Conservation (phyloP, 2,797 vertebrate species). For the Sparidentex hasta region DNA sequence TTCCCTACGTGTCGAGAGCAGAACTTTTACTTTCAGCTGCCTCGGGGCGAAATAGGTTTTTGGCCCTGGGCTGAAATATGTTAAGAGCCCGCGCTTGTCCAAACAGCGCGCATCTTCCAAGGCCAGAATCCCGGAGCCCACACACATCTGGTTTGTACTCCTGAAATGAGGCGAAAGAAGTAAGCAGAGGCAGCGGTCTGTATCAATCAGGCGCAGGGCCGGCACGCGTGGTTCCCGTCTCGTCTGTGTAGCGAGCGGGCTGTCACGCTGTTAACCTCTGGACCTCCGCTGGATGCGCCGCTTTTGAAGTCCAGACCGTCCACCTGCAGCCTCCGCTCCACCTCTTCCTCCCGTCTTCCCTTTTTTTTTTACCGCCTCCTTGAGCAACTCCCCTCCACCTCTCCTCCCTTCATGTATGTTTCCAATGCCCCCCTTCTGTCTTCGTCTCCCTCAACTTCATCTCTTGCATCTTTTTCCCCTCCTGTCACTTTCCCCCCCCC, state of each 20-base stretch:
- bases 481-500: constrained; percentile 44
- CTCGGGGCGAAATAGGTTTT: constrained; percentile 58
- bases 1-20: constrained; percentile 45
- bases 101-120: constrained; percentile 51
- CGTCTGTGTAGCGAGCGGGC: constrained; percentile 71
- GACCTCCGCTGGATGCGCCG: constrained; percentile 51
- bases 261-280: constrained; percentile 76
- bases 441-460: background rate
- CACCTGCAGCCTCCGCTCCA: constrained; percentile 60
- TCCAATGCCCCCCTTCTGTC: background rate
- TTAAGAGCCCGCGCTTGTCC: constrained; percentile 50
- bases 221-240: constrained; percentile 64
- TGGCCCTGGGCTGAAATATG: constrained; percentile 68
- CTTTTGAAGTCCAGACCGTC: constrained; percentile 75
- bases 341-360: constrained; percentile 32
- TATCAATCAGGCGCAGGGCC: constrained; percentile 54
- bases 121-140: constrained; percentile 36
- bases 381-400: constrained; percentile 33
- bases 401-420: background rate
- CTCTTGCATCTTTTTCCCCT: background rate
- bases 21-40: constrained; percentile 45
- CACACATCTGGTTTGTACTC: constrained; percentile 55
- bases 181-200: constrained; percentile 56
- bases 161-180: constrained; percentile 63
- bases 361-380: constrained; percentile 36